Conservation (phyloP, 1,140 invertebrate genomes). For the Pteromalus puparum region DNA sequence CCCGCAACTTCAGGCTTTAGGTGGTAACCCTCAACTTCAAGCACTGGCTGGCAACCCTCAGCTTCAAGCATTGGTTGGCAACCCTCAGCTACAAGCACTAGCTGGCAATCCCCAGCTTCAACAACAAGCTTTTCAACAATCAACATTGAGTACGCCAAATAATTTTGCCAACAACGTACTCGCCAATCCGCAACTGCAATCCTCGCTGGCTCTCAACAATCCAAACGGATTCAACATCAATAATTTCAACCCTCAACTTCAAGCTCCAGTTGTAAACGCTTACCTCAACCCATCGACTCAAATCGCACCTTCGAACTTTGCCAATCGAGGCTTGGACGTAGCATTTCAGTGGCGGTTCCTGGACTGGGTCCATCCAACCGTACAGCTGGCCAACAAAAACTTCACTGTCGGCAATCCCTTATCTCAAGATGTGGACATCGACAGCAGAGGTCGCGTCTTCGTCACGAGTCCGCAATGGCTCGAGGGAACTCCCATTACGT, state of each 20-base stretch:
- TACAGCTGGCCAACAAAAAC: conserved; percentile 63
- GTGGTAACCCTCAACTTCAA: too few species aligned
- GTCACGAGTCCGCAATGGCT: conserved; percentile 73
- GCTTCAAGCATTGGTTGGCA: not conserved
- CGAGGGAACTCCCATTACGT: conserved; percentile 70
- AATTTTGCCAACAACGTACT: not conserved
- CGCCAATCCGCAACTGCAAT: not conserved
- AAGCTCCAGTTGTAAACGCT: not conserved
- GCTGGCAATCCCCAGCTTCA: not conserved
- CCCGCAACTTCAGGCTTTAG: not conserved
- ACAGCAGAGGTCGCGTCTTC: conserved; percentile 68
- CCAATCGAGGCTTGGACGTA: conserved; percentile 56
- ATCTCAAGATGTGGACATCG: conserved; percentile 71
- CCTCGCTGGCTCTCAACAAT: not conserved
- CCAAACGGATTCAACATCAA: not conserved
- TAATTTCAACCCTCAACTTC: not conserved
- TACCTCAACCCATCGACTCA: not conserved
- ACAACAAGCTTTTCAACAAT: not conserved
- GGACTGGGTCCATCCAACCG: conserved; percentile 68
- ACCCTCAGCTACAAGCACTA: not conserved
- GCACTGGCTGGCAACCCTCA: not conserved
- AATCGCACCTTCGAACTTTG: not conserved
- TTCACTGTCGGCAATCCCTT: conserved; percentile 70
- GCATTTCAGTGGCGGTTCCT: conserved; percentile 69
- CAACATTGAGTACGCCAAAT: too few species aligned